phyloP scores from a whole-genome alignment of 1,140 invertebrate species.

The Armadillidium nasatum region DNA sequence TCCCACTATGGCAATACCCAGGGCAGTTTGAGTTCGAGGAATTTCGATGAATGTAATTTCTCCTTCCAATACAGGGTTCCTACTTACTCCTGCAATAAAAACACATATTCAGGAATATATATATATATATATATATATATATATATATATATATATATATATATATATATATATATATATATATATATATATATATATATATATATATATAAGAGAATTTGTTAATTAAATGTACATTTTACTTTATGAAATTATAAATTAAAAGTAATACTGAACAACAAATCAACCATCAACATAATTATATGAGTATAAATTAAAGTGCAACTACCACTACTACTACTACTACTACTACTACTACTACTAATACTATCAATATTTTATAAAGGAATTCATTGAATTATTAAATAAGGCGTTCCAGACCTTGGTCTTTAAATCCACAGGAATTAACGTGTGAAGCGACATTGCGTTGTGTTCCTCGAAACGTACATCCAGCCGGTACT shows the following conservation, averaged over 20 bases:
- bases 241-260: not conserved
- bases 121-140: too few relatives aligned
- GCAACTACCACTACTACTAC: too few relatives aligned
- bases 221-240: not conserved
- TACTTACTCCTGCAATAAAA: not conserved
- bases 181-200: slow-evolving; percentile 24
- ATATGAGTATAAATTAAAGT: too few relatives aligned
- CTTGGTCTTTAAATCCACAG: slow-evolving; percentile 45
- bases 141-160: too few relatives aligned
- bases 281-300: too few relatives aligned
- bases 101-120: too few relatives aligned
- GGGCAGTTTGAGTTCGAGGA: slow-evolving; percentile 47
- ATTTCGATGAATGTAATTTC: slow-evolving; percentile 55
- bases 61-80: slow-evolving; percentile 50
- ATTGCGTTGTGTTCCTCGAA: slow-evolving; percentile 51
- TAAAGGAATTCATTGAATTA: too few relatives aligned
- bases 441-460: slow-evolving; percentile 51
- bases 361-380: too few relatives aligned
- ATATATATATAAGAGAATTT: too few relatives aligned
- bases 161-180: slow-evolving; percentile 28
- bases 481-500: slow-evolving; percentile 50
- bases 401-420: too few relatives aligned
- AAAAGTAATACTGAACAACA: too few relatives aligned
- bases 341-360: too few relatives aligned
- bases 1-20: slow-evolving; percentile 55